Conservation (phyloP, 2,888 invertebrate species). For the Sinopyrophorus schimmeli region DNA sequence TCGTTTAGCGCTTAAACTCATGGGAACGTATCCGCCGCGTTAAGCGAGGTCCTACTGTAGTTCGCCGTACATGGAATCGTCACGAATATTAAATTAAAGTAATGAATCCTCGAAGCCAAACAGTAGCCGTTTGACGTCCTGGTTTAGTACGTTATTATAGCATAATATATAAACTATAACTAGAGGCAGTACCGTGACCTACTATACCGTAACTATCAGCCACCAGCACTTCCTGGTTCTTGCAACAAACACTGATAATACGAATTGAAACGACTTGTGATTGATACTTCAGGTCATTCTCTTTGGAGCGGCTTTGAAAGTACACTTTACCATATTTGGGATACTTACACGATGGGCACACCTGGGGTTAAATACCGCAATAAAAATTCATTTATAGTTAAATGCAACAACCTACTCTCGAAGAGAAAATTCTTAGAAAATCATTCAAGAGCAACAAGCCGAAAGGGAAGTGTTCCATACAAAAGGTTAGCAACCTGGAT, state of each 20-base stretch:
- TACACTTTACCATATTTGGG: slow-evolving; percentile 13
- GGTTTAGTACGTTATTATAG: slow-evolving; percentile 15
- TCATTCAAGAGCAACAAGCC: not conserved
- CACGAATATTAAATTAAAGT: too few relatives aligned
- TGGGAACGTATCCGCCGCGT: too few relatives aligned
- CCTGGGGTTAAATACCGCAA: too few relatives aligned
- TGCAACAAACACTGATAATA: slow-evolving; percentile 11
- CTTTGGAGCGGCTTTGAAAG: slow-evolving; percentile 9
- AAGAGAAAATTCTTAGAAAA: not conserved
- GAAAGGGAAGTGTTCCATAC: slow-evolving; percentile 1
- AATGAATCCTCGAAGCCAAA: not conserved
- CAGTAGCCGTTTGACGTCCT: slow-evolving; percentile 23
- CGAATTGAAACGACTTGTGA: slow-evolving; percentile 10
- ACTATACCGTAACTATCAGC: slow-evolving; percentile 20
- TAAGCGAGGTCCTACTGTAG: too few relatives aligned
- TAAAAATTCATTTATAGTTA: too few relatives aligned
- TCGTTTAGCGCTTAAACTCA: too few relatives aligned
- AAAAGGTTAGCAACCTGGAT: slow-evolving; percentile 8
- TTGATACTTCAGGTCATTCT: slow-evolving; percentile 13
- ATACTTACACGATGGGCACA: not conserved
- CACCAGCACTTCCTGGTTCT: slow-evolving; percentile 23
- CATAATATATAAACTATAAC: slow-evolving; percentile 24
- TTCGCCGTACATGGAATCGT: too few relatives aligned
- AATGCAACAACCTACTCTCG: too few relatives aligned
- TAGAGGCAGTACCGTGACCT: slow-evolving; percentile 22